Conservation (phyloP, 2,888 invertebrate genomes). For the Malachius bipustulatus region DNA sequence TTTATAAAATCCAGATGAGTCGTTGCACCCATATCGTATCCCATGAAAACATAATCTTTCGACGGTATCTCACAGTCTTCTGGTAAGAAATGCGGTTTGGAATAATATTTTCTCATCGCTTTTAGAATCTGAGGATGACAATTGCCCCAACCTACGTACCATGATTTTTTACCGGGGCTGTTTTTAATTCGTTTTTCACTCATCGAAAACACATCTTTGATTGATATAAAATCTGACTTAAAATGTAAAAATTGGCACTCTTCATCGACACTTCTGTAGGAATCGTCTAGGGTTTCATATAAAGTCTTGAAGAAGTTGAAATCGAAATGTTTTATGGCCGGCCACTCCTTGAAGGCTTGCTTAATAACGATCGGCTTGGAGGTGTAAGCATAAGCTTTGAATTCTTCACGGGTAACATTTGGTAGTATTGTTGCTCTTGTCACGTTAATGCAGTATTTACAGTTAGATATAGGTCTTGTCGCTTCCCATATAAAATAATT, state of each 20-base stretch:
- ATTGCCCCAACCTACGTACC: constrained; percentile 91
- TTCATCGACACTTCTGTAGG: constrained; percentile 61
- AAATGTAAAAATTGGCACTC: constrained; percentile 83
- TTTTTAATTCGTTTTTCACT: constrained; percentile 50
- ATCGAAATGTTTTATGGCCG: constrained; percentile 54
- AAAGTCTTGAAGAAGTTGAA: constrained; percentile 56
- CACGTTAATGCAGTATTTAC: constrained; percentile 62
- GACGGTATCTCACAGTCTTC: constrained; percentile 78
- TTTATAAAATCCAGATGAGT: constrained; percentile 89
- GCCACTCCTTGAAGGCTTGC: constrained; percentile 64
- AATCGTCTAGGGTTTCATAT: constrained; percentile 55
- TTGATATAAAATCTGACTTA: constrained; percentile 63
- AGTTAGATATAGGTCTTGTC: constrained; percentile 70
- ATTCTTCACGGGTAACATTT: constrained; percentile 57
- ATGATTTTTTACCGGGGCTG: constrained; percentile 52
- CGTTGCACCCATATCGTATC: constrained; percentile 78
- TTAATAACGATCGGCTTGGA: constrained; percentile 71
- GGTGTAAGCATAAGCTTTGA: constrained; percentile 62
- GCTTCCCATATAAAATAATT: constrained; percentile 83
- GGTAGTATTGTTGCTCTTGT: constrained; percentile 52
- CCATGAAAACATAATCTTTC: constrained; percentile 86
- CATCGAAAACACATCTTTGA: constrained; percentile 71
- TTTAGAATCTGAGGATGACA: constrained; percentile 71
- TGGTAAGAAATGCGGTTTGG: constrained; percentile 75
- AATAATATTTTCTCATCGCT: constrained; percentile 63